Percentiles rank a stretch among this genome's conserved stretches.
These are phyloP conservation scores for Achroia grisella DNA, from an alignment of 1,140 invertebrate species.

Conservation along the genomic window DNA sequence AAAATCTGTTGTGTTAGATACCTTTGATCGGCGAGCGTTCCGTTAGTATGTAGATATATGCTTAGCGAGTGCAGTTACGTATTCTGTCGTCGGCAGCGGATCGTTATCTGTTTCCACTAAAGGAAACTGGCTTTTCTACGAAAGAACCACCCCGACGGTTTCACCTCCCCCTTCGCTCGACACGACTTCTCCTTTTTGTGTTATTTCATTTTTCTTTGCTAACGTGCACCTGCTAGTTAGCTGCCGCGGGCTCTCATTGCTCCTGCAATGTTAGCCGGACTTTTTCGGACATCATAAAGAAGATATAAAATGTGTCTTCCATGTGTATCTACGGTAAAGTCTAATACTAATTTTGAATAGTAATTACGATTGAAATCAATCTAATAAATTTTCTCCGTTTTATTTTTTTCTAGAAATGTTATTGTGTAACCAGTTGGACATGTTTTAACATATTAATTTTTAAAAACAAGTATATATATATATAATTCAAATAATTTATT, in stretches of 20 bases:
- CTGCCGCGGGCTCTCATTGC: conserved; percentile 50
- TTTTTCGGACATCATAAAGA: conserved; percentile 17
- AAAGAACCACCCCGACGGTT: conserved; percentile 59
- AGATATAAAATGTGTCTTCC: conserved; percentile 13
- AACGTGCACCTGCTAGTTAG: conserved; percentile 68
- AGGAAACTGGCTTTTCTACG: conserved; percentile 70
- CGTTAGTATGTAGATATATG: conserved; percentile 61
- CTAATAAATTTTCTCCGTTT: too few relatives aligned
- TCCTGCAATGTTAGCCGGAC: conserved; percentile 38
- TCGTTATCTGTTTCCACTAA: conserved; percentile 73
- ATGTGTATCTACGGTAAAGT: not conserved
- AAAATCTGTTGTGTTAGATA: conserved; percentile 53
- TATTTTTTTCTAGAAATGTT: too few relatives aligned
- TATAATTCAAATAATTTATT: too few relatives aligned
- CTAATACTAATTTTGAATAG: not conserved
- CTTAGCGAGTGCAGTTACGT: conserved; percentile 66
- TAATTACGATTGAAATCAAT: too few relatives aligned
- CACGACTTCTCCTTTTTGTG: conserved; percentile 60
- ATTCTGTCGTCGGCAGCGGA: conserved; percentile 69
- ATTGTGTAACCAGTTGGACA: too few relatives aligned
- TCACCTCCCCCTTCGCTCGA: conserved; percentile 31
- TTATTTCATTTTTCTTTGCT: conserved; percentile 71
- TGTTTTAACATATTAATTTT: too few relatives aligned
- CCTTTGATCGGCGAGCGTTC: conserved; percentile 48
- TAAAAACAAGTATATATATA: too few relatives aligned